A percentile compares a stretch with the other conserved stretches of the same genome.
phyloP scores from a whole-genome alignment of 2,888 invertebrate genomes.

The Oscheius myriophilus region DNA sequence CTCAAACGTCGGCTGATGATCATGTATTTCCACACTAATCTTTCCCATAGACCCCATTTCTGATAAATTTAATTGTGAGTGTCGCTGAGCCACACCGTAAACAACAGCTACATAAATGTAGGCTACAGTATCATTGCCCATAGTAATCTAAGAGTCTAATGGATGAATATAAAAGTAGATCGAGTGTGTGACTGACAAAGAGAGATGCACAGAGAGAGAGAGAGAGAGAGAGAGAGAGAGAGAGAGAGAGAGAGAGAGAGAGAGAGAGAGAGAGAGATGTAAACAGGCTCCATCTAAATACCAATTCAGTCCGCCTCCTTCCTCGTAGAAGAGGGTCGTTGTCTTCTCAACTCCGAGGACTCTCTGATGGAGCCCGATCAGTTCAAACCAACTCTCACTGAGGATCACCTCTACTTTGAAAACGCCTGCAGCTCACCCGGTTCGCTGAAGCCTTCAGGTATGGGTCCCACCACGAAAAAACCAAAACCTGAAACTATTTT shows the following conservation, averaged over 20 bases:
- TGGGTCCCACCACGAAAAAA: not conserved
- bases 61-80: too few relatives aligned
- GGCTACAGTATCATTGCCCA: too few relatives aligned
- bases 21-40: too few relatives aligned
- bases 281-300: not conserved
- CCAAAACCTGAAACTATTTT: not conserved
- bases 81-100: too few relatives aligned
- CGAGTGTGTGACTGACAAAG: too few relatives aligned
- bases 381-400: slow-evolving; percentile 54
- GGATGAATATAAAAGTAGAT: too few relatives aligned
- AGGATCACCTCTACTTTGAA: slow-evolving; percentile 64
- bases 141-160: too few relatives aligned
- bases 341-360: slow-evolving; percentile 59
- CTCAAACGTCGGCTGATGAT: too few relatives aligned
- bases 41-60: too few relatives aligned
- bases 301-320: slow-evolving; percentile 62
- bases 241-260: slow-evolving; percentile 1
- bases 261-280: slow-evolving; percentile 5
- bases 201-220: too few relatives aligned
- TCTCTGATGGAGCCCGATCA: slow-evolving; percentile 56
- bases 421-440: slow-evolving; percentile 54
- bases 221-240: slow-evolving; percentile 5
- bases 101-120: too few relatives aligned
- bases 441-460: not conserved
- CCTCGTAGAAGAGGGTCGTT: slow-evolving; percentile 55